Conservation (phyloP, 2,888 invertebrate genomes). For the Orthonychiurus folsomi region DNA sequence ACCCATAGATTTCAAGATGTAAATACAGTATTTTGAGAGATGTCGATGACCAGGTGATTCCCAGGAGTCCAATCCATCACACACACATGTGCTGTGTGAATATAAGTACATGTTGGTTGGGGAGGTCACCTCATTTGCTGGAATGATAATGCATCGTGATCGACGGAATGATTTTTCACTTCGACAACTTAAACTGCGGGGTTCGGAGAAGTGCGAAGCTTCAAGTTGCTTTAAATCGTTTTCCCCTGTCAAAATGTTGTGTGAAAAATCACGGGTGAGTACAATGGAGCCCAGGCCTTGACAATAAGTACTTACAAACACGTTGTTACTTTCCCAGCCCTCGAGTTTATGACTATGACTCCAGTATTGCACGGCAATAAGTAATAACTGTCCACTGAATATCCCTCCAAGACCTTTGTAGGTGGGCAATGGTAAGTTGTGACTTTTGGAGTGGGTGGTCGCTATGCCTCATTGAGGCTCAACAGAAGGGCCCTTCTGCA, state of each 20-base stretch:
- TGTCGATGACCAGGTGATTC: too few species aligned
- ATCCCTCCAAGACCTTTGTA: slow-evolving; percentile 23
- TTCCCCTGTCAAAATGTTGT: slow-evolving; percentile 39
- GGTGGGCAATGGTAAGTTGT: slow-evolving; percentile 40
- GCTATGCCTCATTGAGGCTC: slow-evolving; percentile 35
- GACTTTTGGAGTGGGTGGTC: slow-evolving; percentile 40
- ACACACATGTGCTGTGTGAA: neutral
- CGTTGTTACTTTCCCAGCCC: neutral
- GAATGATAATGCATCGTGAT: neutral
- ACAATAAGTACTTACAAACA: slow-evolving; percentile 13
- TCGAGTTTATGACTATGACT: neutral
- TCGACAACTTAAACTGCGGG: slow-evolving; percentile 26
- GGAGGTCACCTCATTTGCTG: neutral
- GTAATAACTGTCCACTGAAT: neutral
- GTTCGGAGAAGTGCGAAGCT: neutral
- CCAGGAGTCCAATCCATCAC: too few species aligned
- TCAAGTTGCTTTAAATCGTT: slow-evolving; percentile 28
- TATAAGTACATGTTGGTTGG: neutral
- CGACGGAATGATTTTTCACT: slow-evolving; percentile 34
- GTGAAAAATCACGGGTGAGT: slow-evolving; percentile 31
- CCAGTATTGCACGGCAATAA: neutral
- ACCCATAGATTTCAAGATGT: too few species aligned
- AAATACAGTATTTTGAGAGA: too few species aligned
- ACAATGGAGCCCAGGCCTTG: slow-evolving; percentile 19
- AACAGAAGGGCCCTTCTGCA: slow-evolving; percentile 33